Evolutionary conservation across 2,113 vertebrate species (phyloP).

Genomic region (Hydropotes inermis): DNA sequence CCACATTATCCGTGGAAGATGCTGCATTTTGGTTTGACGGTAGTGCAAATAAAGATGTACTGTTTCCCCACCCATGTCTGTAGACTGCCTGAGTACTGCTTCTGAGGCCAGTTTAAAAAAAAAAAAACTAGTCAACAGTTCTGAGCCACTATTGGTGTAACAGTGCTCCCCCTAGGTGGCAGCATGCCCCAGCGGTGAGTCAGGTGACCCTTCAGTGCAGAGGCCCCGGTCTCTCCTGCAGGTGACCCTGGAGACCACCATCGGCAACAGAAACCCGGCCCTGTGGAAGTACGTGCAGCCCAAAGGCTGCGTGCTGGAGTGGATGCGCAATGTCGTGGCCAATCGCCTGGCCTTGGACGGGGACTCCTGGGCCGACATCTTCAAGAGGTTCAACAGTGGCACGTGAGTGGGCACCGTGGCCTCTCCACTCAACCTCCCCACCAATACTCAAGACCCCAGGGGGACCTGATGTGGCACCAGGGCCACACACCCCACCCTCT

Average conservation of each 20-base stretch:
- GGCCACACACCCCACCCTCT: fast-evolving
- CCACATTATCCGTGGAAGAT: background rate
- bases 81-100: background rate
- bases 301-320: slow-evolving; percentile 87
- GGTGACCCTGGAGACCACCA: slow-evolving; percentile 95
- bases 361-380: slow-evolving; percentile 85
- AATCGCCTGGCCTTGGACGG: slow-evolving; percentile 89
- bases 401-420: slow-evolving; percentile 83
- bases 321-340: slow-evolving; percentile 93
- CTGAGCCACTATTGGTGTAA: fast-evolving
- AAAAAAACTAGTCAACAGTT: background rate
- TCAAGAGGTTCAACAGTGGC: slow-evolving; percentile 93
- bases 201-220: background rate
- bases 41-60: background rate
- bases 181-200: background rate
- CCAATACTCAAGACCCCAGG: background rate
- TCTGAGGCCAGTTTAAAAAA: background rate
- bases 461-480: background rate
- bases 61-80: background rate
- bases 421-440: too few relatives aligned
- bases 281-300: slow-evolving; percentile 92
- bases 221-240: slow-evolving; percentile 54
- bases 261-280: slow-evolving; percentile 90
- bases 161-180: background rate
- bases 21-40: background rate